These are phyloP conservation scores for Leucophenga varia DNA, from an alignment of 1,140 invertebrate species.

Conservation along the genomic window DNA sequence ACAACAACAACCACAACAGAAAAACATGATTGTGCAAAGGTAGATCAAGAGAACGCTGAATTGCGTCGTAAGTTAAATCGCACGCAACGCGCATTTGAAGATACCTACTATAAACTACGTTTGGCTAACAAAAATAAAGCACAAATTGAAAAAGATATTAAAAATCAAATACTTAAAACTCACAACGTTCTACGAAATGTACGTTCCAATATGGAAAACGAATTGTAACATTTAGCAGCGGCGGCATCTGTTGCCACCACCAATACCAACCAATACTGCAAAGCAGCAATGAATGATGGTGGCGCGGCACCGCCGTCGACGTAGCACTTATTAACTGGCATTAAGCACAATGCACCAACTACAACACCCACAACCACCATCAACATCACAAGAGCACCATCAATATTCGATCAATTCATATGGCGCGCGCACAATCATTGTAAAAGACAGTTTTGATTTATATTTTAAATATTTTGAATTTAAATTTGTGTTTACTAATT, in stretches of 20 bases:
- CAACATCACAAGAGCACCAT: too few relatives aligned
- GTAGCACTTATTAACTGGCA: neutral
- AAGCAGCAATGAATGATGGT: too few relatives aligned
- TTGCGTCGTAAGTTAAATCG: constrained; percentile 58
- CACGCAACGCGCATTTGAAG: constrained; percentile 60
- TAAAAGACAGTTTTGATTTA: too few relatives aligned
- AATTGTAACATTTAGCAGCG: constrained; percentile 37
- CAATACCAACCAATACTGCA: too few relatives aligned
- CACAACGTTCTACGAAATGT: constrained; percentile 62
- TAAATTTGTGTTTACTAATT: too few relatives aligned
- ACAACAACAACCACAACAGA: neutral
- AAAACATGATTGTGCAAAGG: constrained; percentile 52
- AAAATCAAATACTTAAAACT: constrained; percentile 63
- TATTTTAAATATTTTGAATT: too few relatives aligned
- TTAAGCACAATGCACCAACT: constrained; percentile 8
- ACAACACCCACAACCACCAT: too few relatives aligned
- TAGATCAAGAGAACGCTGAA: constrained; percentile 60
- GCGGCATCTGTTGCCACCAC: constrained; percentile 17
- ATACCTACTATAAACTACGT: constrained; percentile 60
- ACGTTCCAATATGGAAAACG: constrained; percentile 59
- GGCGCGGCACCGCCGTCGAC: too few relatives aligned
- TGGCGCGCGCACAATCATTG: too few relatives aligned
- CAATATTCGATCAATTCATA: too few relatives aligned
- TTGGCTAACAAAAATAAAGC: constrained; percentile 61
- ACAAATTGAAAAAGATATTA: constrained; percentile 63